Base-by-base conservation (phyloP, 2,113 vertebrate genomes). In the Sinocyclocheilus anophthalmus region DNA sequence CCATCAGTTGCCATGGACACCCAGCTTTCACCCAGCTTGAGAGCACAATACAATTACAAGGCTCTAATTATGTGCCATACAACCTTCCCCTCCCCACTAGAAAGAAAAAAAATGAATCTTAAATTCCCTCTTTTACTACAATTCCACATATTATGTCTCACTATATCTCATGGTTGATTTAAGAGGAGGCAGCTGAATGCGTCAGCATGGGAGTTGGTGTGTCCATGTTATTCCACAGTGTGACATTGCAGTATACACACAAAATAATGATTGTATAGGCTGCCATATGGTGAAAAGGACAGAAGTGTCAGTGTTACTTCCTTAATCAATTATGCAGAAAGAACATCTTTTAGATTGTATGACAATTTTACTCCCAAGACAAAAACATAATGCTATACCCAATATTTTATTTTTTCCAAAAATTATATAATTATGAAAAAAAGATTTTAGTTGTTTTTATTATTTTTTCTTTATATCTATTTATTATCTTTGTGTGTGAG, bases 1-100 rank as follows among this genome's bases (percentile, higher is more conserved):
- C 81, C 61, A 84, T 86, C 75, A 72, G 91, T 91, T 90, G 78
- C 90, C 86, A 91, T 91, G 88, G 88, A 84, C 84, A 91, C 90
- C 65, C 86, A 4, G 67, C 59, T 85, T 85, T 88, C 33, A 78
- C 70, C 81, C 70, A 86, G 87, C 87, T 86, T 57, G 78, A 83
- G 70, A 85, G 82, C 70, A 84, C 75, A 88, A 83, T 72, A 76
- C 65, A 88, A 86, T 89, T 82, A 89, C 84, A 72, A 85, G 50
- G 42, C 48, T 81, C 67, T 91, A 89, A 90, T 91, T 87, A 87
- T 83, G 42, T 55, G 48, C 76, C 50, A 84, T 59, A 78, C 5
- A 81, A 50, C 33, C 70, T 79, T 26, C 37, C 65, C 26, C 9
- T 55, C 1, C 61, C 53, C 80, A 83, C 65, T 65, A 45, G 37